Base-by-base conservation (phyloP, 1,140 invertebrate genomes). In the Drosophila seguyi region DNA sequence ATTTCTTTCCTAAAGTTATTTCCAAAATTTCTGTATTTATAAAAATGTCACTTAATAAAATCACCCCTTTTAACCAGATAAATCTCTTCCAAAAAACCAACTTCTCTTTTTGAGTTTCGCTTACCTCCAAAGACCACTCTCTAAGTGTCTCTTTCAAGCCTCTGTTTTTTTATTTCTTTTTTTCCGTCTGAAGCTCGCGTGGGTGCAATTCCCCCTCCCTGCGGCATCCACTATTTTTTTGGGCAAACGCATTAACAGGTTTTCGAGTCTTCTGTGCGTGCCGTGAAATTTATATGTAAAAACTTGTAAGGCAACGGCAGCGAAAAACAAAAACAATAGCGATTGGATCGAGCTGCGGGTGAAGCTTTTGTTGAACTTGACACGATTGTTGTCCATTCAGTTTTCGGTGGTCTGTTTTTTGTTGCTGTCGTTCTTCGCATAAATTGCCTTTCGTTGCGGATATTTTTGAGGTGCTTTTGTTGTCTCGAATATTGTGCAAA, bases 311-410 rank as follows among this genome's bases (percentile, higher is more conserved):
- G 57, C 75, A 34, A 44, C 55, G 48, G 48, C 48, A 62, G 65
- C 80, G 79, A n/a, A 76, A 48, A 42, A 20, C 41, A 34, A 65
- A 68, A 68, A 65, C 50, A 78, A 79, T 57, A 59, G 59, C 67
- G 75, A 82, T 72, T 69, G 52, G 66, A 71, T 71, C 60, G 27
- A 63, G 67, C 76, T 55, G 63, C 79, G 84, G 79, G 75, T 79
- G 79, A 83, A 87, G 83, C 84, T 84, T 87, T 84, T 88, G 84
- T 80, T 87, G 84, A 87, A 87, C 84, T 87, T 87, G 84, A 87
- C 84, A 87, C 84, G 63, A 84, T 88, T 87, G 67, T 72, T 66
- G 72, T 29, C 72, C 74, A 76, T 75, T 75, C 61, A 76, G 45
- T 71, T 67, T 52, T 60, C 11, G 63, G 11, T 48, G 34, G 34